phyloP scores from a whole-genome alignment of 2,888 invertebrate genomes.

The Opisthograptis luteolata region DNA sequence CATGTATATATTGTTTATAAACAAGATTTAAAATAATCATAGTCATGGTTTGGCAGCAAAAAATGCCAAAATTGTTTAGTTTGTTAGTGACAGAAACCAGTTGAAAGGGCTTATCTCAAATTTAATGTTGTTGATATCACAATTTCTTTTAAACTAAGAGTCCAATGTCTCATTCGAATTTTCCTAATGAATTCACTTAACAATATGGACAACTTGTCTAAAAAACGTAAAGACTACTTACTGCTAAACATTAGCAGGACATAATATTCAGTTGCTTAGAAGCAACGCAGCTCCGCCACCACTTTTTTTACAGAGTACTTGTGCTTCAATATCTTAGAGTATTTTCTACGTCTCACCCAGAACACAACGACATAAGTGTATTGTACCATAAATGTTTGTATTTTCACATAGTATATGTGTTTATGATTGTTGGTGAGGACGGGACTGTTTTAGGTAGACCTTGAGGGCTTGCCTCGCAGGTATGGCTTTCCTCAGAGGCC shows the following conservation, averaged over 20 bases:
- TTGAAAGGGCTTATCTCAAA: slow-evolving; percentile 4
- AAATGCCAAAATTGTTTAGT: neutral
- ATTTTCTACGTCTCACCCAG: neutral
- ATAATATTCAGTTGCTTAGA: slow-evolving; percentile 13
- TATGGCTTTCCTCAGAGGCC: slow-evolving; percentile 59
- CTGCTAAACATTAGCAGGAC: slow-evolving; percentile 35
- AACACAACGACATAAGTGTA: neutral
- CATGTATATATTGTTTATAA: too few relatives aligned
- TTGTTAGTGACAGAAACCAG: neutral
- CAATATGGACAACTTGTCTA: slow-evolving; percentile 25
- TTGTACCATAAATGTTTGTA: neutral
- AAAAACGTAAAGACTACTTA: slow-evolving; percentile 23
- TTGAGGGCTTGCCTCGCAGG: neutral
- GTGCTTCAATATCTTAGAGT: slow-evolving; percentile 9
- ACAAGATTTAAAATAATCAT: too few relatives aligned
- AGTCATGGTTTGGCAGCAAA: neutral
- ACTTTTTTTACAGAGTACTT: slow-evolving; percentile 23
- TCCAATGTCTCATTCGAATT: slow-evolving; percentile 12
- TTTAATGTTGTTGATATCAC: slow-evolving; percentile 24
- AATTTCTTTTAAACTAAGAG: slow-evolving; percentile 20
- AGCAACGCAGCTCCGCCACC: slow-evolving; percentile 15
- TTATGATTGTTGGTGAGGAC: neutral
- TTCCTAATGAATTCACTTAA: slow-evolving; percentile 21
- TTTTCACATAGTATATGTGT: neutral
- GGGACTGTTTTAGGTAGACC: slow-evolving; percentile 1